phyloP scores from a whole-genome alignment of 2,888 invertebrate species.

The Ptycholaimellus sp. region DNA sequence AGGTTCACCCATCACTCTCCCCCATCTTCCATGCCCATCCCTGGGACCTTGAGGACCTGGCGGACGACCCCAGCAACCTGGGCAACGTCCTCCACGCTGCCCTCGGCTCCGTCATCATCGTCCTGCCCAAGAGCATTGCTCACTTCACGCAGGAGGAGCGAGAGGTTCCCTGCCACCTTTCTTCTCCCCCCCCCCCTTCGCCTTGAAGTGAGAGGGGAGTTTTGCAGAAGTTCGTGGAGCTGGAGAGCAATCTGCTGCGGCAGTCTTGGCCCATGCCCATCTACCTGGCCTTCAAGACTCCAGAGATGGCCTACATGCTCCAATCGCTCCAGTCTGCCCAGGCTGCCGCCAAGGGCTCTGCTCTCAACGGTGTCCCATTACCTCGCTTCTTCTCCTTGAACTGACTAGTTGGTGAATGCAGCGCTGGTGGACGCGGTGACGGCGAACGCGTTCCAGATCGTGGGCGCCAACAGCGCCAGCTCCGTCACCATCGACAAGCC shows the following conservation, averaged over 20 bases:
- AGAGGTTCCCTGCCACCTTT: too few species aligned
- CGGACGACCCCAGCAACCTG: too few species aligned
- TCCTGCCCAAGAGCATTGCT: too few species aligned
- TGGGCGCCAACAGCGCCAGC: slow-evolving; percentile 4
- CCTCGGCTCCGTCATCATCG: too few species aligned
- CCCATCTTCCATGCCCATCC: background rate
- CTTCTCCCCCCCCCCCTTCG: too few species aligned
- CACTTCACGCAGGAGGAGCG: too few species aligned
- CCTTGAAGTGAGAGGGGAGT: too few species aligned
- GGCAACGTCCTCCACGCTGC: too few species aligned
- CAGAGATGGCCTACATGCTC: background rate
- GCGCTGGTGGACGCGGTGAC: slow-evolving; percentile 15
- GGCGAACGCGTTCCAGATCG: slow-evolving; percentile 19
- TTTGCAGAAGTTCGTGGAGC: slow-evolving; percentile 2
- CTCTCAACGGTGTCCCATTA: background rate
- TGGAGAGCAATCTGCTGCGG: slow-evolving; percentile 3
- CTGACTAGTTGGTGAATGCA: too few species aligned
- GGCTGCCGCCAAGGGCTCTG: background rate
- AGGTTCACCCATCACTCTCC: background rate
- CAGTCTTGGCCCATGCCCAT: slow-evolving; percentile 2
- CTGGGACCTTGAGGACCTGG: too few species aligned
- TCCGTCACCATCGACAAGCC: slow-evolving; percentile 5
- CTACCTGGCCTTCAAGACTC: slow-evolving; percentile 2
- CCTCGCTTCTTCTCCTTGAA: too few species aligned
- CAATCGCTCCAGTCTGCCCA: background rate